Evolutionary conservation across 30 jellyfish, hydroid and myxozoan genomes (phyloP).

Genomic region (Pseudorhiza aurosa): DNA sequence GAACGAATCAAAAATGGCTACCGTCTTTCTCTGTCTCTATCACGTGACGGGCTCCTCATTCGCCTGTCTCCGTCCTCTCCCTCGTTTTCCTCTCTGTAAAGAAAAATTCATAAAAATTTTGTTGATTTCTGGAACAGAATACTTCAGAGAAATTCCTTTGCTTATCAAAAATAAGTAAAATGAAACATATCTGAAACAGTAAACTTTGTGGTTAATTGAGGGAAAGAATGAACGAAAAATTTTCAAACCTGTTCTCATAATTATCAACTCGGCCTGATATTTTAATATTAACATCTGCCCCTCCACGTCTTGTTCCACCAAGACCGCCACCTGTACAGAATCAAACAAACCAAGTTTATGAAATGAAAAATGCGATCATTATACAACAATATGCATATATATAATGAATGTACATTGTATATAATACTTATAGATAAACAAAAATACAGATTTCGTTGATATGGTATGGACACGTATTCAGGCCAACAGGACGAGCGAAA

Average conservation of each 20-base stretch:
- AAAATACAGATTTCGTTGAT: too few relatives aligned
- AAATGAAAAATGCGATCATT: background rate
- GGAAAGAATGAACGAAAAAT: too few relatives aligned
- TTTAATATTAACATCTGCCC: constrained; percentile 83
- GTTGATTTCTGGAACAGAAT: background rate
- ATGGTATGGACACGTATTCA: too few relatives aligned
- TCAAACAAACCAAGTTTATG: background rate
- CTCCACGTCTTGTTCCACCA: constrained; percentile 99
- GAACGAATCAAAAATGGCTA: background rate
- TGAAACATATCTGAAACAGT: background rate
- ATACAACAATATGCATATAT: too few relatives aligned
- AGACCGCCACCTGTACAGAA: constrained; percentile 99
- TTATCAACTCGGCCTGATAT: constrained; percentile 92
- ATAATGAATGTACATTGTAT: too few relatives aligned
- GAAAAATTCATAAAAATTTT: background rate
- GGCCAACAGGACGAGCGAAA: too few relatives aligned
- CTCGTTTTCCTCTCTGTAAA: constrained; percentile 31
- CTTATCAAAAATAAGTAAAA: background rate
- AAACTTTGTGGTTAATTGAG: too few relatives aligned
- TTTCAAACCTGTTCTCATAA: constrained; percentile 73
- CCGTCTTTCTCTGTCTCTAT: constrained; percentile 70
- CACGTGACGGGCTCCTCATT: constrained; percentile 63
- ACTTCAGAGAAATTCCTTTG: background rate
- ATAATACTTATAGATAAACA: too few relatives aligned
- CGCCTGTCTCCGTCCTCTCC: constrained; percentile 71